These are phyloP conservation scores for Miltochrista miniata DNA, from an alignment of 2,888 invertebrate species.

Conservation along the genomic window DNA sequence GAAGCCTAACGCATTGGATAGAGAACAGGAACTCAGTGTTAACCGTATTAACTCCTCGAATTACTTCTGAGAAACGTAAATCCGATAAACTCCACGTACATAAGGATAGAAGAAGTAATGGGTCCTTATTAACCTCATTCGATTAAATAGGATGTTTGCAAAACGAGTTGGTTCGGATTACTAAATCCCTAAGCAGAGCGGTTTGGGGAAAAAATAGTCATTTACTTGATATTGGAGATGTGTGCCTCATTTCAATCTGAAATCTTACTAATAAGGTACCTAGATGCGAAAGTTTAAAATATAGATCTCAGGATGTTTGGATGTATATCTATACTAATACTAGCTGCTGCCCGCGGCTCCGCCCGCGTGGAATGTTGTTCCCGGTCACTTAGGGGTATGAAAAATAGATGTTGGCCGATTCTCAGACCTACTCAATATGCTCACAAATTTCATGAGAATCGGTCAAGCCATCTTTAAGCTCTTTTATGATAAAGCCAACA, in stretches of 20 bases:
- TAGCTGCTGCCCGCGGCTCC: too few species aligned
- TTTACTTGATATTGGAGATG: slow-evolving; percentile 6
- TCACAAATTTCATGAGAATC: too few species aligned
- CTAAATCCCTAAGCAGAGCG: slow-evolving; percentile 28
- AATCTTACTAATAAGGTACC: too few species aligned
- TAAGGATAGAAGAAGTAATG: slow-evolving; percentile 40
- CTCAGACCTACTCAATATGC: too few species aligned
- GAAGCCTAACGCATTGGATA: slow-evolving; percentile 37
- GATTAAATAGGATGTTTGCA: slow-evolving; percentile 46
- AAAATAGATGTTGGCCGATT: too few species aligned
- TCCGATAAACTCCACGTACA: slow-evolving; percentile 29
- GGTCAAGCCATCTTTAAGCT: too few species aligned
- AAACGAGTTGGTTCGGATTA: slow-evolving; percentile 45
- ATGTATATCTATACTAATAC: too few species aligned
- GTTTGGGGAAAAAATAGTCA: slow-evolving; percentile 14
- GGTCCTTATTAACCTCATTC: slow-evolving; percentile 48
- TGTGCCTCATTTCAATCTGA: neutral
- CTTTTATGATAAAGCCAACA: too few species aligned
- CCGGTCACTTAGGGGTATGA: too few species aligned
- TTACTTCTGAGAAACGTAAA: slow-evolving; percentile 47
- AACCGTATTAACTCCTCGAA: neutral
- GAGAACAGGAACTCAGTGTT: slow-evolving; percentile 16
- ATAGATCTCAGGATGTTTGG: too few species aligned
- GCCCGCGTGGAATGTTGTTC: too few species aligned
- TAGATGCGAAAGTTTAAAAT: too few species aligned